Conservation (phyloP, 2,888 invertebrate genomes). For the Clivina fossor region DNA sequence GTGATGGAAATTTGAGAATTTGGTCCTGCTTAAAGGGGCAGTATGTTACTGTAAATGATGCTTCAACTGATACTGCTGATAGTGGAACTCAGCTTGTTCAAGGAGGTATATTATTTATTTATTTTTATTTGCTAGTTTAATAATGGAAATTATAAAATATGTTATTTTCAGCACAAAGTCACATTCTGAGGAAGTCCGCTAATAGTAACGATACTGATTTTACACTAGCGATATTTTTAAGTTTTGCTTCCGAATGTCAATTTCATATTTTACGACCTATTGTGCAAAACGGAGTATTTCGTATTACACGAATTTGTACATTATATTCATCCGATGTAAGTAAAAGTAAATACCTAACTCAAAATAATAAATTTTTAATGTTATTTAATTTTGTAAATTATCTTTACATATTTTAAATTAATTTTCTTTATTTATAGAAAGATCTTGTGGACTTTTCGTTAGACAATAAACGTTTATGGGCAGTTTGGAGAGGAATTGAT, state of each 20-base stretch:
- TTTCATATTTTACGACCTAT: constrained; percentile 75
- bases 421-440: constrained; percentile 56
- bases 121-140: neutral
- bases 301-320: constrained; percentile 66
- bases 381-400: too few relatives aligned
- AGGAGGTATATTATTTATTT: constrained; percentile 53
- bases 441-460: constrained; percentile 84
- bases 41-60: constrained; percentile 65
- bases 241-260: constrained; percentile 68
- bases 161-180: constrained; percentile 67
- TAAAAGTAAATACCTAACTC: too few relatives aligned
- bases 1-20: constrained; percentile 78
- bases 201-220: constrained; percentile 61
- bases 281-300: constrained; percentile 61
- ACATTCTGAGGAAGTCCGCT: constrained; percentile 69
- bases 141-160: constrained; percentile 24
- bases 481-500: constrained; percentile 76
- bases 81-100: constrained; percentile 51
- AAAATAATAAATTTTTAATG: too few relatives aligned
- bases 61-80: constrained; percentile 60
- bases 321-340: constrained; percentile 72
- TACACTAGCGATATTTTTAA: constrained; percentile 71
- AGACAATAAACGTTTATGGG: constrained; percentile 80
- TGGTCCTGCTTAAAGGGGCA: constrained; percentile 75
- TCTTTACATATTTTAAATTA: too few relatives aligned